Evolutionary conservation across 2,888 invertebrate species (phyloP).

Genomic region (Mycalesis mineus): DNA sequence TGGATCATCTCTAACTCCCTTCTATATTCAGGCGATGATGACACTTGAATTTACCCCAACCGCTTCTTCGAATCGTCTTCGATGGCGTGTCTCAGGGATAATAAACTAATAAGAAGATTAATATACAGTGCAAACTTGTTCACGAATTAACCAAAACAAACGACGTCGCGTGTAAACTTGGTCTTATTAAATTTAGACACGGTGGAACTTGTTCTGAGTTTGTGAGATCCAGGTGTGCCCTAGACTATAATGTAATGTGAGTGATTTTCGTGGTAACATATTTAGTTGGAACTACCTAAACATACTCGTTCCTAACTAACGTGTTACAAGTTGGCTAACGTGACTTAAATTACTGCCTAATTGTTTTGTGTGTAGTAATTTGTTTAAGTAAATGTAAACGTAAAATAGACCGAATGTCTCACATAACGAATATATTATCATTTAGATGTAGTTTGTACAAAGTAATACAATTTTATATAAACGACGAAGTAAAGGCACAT

Average conservation of each 20-base stretch:
- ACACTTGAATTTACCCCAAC: slow-evolving; percentile 42
- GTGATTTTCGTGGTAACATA: slow-evolving; percentile 1
- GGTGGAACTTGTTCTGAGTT: slow-evolving; percentile 40
- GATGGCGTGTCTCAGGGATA: slow-evolving; percentile 42
- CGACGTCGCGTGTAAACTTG: slow-evolving; percentile 34
- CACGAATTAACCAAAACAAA: slow-evolving; percentile 57
- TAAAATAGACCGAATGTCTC: too few relatives aligned
- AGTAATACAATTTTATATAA: too few relatives aligned
- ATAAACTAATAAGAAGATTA: slow-evolving; percentile 58
- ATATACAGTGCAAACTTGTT: slow-evolving; percentile 51
- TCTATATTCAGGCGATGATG: slow-evolving; percentile 52
- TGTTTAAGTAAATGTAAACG: too few relatives aligned
- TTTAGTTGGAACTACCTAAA: neutral
- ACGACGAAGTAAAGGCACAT: too few relatives aligned
- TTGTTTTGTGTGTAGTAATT: too few relatives aligned
- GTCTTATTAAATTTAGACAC: slow-evolving; percentile 61
- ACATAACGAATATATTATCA: too few relatives aligned
- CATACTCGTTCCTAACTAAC: too few relatives aligned
- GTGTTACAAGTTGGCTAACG: too few relatives aligned
- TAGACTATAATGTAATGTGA: slow-evolving; percentile 35
- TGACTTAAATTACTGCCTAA: too few relatives aligned
- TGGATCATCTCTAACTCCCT: too few relatives aligned
- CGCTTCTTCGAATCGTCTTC: slow-evolving; percentile 36
- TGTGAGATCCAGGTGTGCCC: slow-evolving; percentile 43
- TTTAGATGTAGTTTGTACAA: too few relatives aligned